phyloP scores from a whole-genome alignment of 2,113 vertebrate genomes.

The Myiozetetes cayanensis region DNA sequence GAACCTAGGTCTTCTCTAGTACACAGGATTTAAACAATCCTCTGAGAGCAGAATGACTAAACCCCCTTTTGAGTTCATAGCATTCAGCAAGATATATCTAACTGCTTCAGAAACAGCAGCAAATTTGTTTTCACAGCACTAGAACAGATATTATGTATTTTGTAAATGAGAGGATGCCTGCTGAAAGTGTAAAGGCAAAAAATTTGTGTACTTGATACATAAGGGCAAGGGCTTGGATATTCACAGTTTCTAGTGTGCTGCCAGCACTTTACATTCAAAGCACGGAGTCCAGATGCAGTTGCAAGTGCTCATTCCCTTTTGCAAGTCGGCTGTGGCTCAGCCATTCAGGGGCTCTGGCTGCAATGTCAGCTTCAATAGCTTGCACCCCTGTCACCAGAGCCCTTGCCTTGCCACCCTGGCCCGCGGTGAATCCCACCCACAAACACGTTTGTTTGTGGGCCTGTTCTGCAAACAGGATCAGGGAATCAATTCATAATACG shows the following conservation, averaged over 20 bases:
- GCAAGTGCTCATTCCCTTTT: neutral
- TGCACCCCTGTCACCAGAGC: neutral
- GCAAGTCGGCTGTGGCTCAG: neutral
- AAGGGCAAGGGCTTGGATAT: neutral
- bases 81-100: neutral
- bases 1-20: neutral
- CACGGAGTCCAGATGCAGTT: neutral
- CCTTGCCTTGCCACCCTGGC: neutral
- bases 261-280: neutral
- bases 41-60: neutral
- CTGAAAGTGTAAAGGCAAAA: neutral
- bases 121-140: neutral
- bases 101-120: neutral
- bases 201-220: neutral
- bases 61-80: neutral
- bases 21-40: neutral
- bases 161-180: neutral
- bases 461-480: neutral
- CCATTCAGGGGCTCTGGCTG: neutral
- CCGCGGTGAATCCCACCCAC: neutral
- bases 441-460: neutral
- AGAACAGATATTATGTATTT: neutral
- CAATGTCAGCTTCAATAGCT: neutral
- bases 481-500: neutral
- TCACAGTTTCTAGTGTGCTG: neutral